Evolutionary conservation across 2,797 vertebrate genomes (phyloP).

Genomic region (Manis pentadactyla): DNA sequence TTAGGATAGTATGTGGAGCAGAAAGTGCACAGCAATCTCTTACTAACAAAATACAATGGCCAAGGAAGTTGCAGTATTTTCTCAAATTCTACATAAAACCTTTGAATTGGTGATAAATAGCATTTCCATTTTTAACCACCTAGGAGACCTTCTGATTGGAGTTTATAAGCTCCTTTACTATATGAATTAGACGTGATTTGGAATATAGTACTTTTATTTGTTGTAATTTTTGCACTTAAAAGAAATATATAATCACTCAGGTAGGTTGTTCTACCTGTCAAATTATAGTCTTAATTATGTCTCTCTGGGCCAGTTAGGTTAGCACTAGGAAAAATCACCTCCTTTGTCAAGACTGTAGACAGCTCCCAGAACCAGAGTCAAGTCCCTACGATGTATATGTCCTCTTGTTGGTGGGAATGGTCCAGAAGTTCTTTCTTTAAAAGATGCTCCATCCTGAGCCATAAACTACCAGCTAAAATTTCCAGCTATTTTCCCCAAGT

Average conservation of each 20-base stretch:
- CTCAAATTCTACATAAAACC: conserved; percentile 5
- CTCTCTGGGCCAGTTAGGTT: conserved; percentile 12
- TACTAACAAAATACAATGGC: not conserved
- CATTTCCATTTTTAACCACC: conserved; percentile 5
- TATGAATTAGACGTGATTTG: conserved; percentile 27
- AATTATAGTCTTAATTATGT: conserved; percentile 8
- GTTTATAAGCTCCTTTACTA: not conserved
- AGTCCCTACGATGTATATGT: not conserved
- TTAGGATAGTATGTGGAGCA: not conserved
- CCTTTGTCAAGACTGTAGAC: not conserved
- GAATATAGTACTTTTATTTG: not conserved
- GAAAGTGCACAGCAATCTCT: not conserved
- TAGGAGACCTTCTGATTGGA: not conserved
- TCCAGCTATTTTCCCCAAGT: conserved; percentile 48
- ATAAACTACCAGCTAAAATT: not conserved
- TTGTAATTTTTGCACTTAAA: conserved; percentile 5
- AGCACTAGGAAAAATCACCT: not conserved
- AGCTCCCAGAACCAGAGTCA: not conserved
- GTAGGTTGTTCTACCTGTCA: not conserved
- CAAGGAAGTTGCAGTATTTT: conserved; percentile 38
- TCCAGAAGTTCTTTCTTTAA: not conserved
- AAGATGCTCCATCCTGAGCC: not conserved
- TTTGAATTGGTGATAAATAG: conserved; percentile 27
- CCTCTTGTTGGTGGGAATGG: not conserved
- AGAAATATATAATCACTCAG: conserved; percentile 23